Percentiles rank a stretch among this genome's conserved stretches.
Conservation (phyloP, 2,888 invertebrate genomes). For the Mesochorus sp. region DNA sequence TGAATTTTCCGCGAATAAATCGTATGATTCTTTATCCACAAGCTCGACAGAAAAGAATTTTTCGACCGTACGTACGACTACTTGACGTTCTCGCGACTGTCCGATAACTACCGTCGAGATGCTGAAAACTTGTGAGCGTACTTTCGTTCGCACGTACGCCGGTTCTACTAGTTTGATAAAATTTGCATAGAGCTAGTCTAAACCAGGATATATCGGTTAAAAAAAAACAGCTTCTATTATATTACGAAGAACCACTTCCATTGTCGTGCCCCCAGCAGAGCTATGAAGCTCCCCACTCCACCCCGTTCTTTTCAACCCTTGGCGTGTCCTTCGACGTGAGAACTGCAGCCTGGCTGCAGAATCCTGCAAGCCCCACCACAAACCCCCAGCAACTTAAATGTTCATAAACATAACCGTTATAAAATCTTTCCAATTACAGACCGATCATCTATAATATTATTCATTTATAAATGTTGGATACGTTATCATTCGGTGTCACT, state of each 20-base stretch:
- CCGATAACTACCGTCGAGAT: slow-evolving; percentile 47
- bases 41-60: background rate
- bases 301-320: slow-evolving; percentile 62
- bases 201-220: slow-evolving; percentile 65
- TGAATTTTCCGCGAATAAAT: background rate
- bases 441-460: background rate
- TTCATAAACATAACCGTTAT: slow-evolving; percentile 15
- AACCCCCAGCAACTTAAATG: slow-evolving; percentile 35
- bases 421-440: background rate
- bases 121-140: slow-evolving; percentile 64
- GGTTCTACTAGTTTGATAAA: slow-evolving; percentile 71
- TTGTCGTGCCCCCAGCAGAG: slow-evolving; percentile 80
- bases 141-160: slow-evolving; percentile 60
- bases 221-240: slow-evolving; percentile 69
- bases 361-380: slow-evolving; percentile 64
- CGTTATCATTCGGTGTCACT: too few species aligned
- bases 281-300: slow-evolving; percentile 67
- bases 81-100: slow-evolving; percentile 67
- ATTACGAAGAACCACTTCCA: slow-evolving; percentile 70
- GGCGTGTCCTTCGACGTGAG: slow-evolving; percentile 40
- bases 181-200: slow-evolving; percentile 81
- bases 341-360: slow-evolving; percentile 69
- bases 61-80: slow-evolving; percentile 7
- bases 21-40: background rate
- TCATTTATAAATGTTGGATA: background rate